Evolutionary conservation across 2,797 vertebrate genomes (phyloP).

Genomic region (Geotrypetes seraphini): DNA sequence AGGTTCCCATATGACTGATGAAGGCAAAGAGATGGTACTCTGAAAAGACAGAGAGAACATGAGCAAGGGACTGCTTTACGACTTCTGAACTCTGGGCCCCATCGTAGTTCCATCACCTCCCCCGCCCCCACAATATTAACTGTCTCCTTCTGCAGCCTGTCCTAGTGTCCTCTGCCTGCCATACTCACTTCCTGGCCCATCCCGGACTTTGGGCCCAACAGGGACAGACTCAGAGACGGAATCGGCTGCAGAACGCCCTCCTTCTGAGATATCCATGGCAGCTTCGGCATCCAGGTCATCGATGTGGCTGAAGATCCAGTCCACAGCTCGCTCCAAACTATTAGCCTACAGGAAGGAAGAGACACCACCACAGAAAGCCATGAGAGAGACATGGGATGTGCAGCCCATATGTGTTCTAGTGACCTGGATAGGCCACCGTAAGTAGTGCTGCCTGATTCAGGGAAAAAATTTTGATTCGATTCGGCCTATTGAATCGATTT

Average conservation of each 20-base stretch:
- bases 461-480: too few relatives aligned
- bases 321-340: constrained; percentile 84
- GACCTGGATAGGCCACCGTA: too few relatives aligned
- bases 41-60: constrained; percentile 26
- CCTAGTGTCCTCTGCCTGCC: neutral
- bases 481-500: too few relatives aligned
- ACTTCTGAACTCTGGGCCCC: too few relatives aligned
- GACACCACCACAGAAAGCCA: too few relatives aligned
- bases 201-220: constrained; percentile 84
- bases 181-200: constrained; percentile 87
- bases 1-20: constrained; percentile 97
- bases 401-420: too few relatives aligned
- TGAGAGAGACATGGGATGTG: too few relatives aligned
- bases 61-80: neutral
- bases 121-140: too few relatives aligned
- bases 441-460: too few relatives aligned
- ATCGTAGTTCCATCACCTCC: neutral
- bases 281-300: constrained; percentile 84
- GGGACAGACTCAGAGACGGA: constrained; percentile 78
- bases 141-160: neutral
- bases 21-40: constrained; percentile 95
- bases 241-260: constrained; percentile 82
- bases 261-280: constrained; percentile 96
- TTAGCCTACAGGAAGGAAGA: constrained; percentile 67
- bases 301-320: constrained; percentile 97